Conservation (phyloP, 2,113 vertebrate species). For the Neogale vison region DNA sequence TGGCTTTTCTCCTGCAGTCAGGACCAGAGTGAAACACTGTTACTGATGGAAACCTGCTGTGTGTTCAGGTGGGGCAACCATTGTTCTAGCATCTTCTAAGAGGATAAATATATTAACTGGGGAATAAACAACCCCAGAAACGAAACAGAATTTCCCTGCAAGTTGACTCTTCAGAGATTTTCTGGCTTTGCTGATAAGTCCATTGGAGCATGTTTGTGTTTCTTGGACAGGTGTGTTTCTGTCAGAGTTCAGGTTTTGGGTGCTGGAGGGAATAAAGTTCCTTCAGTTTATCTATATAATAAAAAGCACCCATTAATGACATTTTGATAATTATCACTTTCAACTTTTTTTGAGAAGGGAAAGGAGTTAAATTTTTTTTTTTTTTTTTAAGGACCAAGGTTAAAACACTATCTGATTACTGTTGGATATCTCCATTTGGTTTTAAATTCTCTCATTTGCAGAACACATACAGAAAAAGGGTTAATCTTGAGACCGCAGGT, state of each 20-base stretch:
- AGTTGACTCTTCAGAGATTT: not conserved
- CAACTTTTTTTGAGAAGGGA: not conserved
- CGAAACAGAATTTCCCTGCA: conserved; percentile 43
- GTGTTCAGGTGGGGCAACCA: not conserved
- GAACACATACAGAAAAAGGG: conserved; percentile 59
- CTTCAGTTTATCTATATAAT: not conserved
- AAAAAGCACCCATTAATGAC: not conserved
- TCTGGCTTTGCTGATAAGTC: conserved; percentile 34
- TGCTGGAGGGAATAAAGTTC: not conserved
- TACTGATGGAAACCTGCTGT: not conserved
- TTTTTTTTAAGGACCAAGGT: not conserved
- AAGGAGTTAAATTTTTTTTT: conserved; percentile 2
- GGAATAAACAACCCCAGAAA: conserved; percentile 30
- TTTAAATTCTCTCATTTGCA: conserved; percentile 43
- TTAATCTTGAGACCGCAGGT: conserved; percentile 84
- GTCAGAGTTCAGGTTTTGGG: conserved; percentile 45
- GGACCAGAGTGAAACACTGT: not conserved
- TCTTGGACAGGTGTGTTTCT: conserved; percentile 38
- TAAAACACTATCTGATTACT: not conserved
- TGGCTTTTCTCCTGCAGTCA: not conserved
- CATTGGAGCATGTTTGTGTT: conserved; percentile 22
- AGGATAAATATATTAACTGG: conserved; percentile 27
- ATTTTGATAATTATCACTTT: conserved; percentile 9
- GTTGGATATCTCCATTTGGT: conserved; percentile 30
- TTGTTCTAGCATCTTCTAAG: not conserved